These are phyloP conservation scores for Cacatua alba DNA, from an alignment of 2,113 vertebrate genomes.

Conservation along the genomic window DNA sequence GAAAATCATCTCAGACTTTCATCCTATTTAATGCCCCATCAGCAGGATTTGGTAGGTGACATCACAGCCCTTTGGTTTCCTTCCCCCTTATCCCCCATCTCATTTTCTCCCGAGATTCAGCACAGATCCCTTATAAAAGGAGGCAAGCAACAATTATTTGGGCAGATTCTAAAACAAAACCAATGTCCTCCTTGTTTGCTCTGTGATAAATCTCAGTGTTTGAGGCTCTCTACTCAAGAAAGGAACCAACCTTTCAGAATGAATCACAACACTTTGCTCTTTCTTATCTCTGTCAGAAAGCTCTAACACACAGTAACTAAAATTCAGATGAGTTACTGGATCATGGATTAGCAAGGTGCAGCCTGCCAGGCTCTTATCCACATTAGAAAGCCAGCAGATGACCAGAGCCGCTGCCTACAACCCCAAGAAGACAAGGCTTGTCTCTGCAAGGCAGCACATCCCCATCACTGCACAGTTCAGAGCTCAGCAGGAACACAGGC, in stretches of 20 bases:
- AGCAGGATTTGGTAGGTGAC: neutral
- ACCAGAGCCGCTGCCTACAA: neutral
- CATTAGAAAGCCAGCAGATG: neutral
- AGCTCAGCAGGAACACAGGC: neutral
- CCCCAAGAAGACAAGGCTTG: accelerated
- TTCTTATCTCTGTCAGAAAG: accelerated
- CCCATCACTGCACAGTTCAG: neutral
- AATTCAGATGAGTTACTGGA: neutral
- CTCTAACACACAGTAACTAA: accelerated
- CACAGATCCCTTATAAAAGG: neutral
- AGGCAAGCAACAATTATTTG: neutral
- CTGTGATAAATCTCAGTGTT: neutral
- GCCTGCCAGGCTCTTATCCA: neutral
- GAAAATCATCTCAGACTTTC: neutral
- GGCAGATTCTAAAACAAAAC: neutral
- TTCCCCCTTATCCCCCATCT: neutral
- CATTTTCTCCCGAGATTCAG: neutral
- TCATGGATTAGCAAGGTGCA: neutral
- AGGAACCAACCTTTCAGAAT: neutral
- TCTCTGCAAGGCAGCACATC: neutral
- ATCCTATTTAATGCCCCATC: neutral
- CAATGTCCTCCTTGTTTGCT: neutral
- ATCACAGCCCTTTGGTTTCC: neutral
- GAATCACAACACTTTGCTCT: accelerated
- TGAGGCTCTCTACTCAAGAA: neutral